Evolutionary conservation across 1,140 invertebrate genomes (phyloP).

Genomic region (Macrobrachium nipponense): DNA sequence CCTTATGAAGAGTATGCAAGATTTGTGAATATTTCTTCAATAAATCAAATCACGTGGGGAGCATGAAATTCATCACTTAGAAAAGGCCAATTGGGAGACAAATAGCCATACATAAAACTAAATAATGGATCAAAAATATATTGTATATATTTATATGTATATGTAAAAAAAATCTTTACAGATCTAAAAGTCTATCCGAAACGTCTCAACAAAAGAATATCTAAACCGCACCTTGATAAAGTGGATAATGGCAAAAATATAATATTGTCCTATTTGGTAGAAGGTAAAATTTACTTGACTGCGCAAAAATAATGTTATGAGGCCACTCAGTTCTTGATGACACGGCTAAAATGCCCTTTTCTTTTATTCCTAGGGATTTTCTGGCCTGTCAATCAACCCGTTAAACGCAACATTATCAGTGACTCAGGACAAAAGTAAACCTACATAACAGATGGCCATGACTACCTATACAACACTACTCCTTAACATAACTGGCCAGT

Average conservation of each 20-base stretch:
- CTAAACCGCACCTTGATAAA: slow-evolving; percentile 50
- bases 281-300: slow-evolving; percentile 27
- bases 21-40: too few relatives aligned
- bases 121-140: slow-evolving; percentile 58
- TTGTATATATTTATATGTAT: slow-evolving; percentile 54
- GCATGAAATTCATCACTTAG: slow-evolving; percentile 26
- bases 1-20: too few relatives aligned
- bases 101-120: slow-evolving; percentile 54
- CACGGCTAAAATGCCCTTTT: slow-evolving; percentile 3
- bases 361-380: neutral
- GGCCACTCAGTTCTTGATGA: slow-evolving; percentile 47
- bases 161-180: slow-evolving; percentile 52
- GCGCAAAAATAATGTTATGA: slow-evolving; percentile 47
- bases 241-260: slow-evolving; percentile 54
- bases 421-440: slow-evolving; percentile 23
- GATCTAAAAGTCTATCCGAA: slow-evolving; percentile 49
- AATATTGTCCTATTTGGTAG: slow-evolving; percentile 46
- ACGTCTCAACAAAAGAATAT: slow-evolving; percentile 40
- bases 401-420: slow-evolving; percentile 38
- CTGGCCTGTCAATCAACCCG: slow-evolving; percentile 42
- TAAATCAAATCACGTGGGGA: too few relatives aligned
- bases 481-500: too few relatives aligned
- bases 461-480: slow-evolving; percentile 15
- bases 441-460: neutral
- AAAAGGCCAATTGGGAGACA: slow-evolving; percentile 21